Evolutionary conservation across 2,888 invertebrate species (phyloP).

Genomic region (Nowickia ferox): DNA sequence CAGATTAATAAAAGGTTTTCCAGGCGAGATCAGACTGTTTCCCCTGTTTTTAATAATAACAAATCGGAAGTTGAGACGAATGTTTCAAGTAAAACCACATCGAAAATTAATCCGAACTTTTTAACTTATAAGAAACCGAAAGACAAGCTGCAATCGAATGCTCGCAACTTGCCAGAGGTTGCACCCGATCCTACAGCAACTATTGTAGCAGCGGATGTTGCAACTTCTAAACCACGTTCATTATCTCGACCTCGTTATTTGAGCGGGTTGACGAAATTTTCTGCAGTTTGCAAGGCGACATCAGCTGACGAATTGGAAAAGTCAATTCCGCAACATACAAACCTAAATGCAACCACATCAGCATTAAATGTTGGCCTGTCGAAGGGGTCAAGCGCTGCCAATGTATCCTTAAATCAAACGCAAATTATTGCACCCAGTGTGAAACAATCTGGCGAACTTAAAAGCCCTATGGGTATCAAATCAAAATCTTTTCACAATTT

Average conservation of each 20-base stretch:
- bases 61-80: slow-evolving; percentile 73
- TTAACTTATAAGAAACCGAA: slow-evolving; percentile 81
- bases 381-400: slow-evolving; percentile 53
- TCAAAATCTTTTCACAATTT: slow-evolving; percentile 83
- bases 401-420: slow-evolving; percentile 54
- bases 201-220: slow-evolving; percentile 53
- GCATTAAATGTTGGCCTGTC: slow-evolving; percentile 35
- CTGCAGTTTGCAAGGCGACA: slow-evolving; percentile 79
- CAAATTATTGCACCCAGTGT: slow-evolving; percentile 40
- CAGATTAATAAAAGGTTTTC: slow-evolving; percentile 74
- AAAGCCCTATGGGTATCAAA: slow-evolving; percentile 83
- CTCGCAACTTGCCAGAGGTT: slow-evolving; percentile 68
- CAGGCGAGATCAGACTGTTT: slow-evolving; percentile 76
- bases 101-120: slow-evolving; percentile 76
- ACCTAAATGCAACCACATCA: slow-evolving; percentile 55
- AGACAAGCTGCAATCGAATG: slow-evolving; percentile 74
- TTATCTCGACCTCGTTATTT: slow-evolving; percentile 81
- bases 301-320: slow-evolving; percentile 79
- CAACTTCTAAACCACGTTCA: slow-evolving; percentile 77
- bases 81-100: slow-evolving; percentile 49
- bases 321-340: slow-evolving; percentile 57
- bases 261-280: slow-evolving; percentile 80
- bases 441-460: slow-evolving; percentile 74
- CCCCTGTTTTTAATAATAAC: slow-evolving; percentile 74
- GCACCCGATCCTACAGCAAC: slow-evolving; percentile 50